Conservation (phyloP, 1,140 invertebrate species). For the Sitobion miscanthi region DNA sequence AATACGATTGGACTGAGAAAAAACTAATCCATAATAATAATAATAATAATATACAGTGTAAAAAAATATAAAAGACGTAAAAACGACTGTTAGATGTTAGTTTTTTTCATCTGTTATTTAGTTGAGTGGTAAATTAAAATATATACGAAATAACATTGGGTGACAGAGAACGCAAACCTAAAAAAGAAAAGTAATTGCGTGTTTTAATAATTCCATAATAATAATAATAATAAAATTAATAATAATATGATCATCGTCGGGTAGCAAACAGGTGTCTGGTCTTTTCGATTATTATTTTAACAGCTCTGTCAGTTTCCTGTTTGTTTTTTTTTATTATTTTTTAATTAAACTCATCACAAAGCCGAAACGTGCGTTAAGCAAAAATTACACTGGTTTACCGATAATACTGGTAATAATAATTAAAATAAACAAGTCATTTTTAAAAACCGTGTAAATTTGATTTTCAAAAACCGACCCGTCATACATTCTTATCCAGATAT, state of each 20-base stretch:
- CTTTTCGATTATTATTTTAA: not conserved
- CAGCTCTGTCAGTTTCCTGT: not conserved
- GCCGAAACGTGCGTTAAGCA: not conserved
- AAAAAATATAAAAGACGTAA: not conserved
- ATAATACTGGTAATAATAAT: not conserved
- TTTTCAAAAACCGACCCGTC: not conserved
- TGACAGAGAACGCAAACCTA: not conserved
- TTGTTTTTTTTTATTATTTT: not conserved
- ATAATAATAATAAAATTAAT: not conserved
- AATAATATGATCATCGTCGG: not conserved
- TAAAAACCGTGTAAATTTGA: not conserved
- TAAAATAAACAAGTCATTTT: not conserved
- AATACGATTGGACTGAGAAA: not conserved
- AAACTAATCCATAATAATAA: not conserved
- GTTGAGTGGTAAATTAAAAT: slow-evolving; percentile 16
- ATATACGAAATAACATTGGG: not conserved
- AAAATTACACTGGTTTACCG: not conserved
- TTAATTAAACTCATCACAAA: not conserved
- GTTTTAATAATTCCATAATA: not conserved
- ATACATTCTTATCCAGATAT: not conserved
- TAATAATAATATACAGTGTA: not conserved
- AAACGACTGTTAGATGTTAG: not conserved
- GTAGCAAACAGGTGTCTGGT: not conserved
- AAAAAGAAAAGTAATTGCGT: not conserved
- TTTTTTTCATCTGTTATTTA: not conserved